Percentiles rank a stretch among this genome's conserved stretches.
phyloP scores from a whole-genome alignment of 2,113 vertebrate species.

The Callospermophilus lateralis region DNA sequence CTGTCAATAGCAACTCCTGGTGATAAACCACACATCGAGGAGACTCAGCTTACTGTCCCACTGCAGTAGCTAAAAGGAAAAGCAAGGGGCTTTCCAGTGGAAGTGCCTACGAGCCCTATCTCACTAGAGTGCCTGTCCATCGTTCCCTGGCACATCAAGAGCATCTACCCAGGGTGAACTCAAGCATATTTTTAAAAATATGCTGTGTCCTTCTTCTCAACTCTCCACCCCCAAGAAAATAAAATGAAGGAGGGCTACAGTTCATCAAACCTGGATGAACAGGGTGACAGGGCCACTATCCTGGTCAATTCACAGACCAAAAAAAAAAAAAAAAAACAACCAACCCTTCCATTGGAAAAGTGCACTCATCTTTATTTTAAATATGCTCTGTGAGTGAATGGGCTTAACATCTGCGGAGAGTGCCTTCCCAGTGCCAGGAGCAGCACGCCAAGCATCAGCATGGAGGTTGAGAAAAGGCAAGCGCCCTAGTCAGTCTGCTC shows the following conservation, averaged over 20 bases:
- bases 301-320: neutral
- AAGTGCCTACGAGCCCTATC: too few relatives aligned
- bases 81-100: accelerated
- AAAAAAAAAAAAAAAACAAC: neutral
- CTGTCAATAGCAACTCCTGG: conserved; percentile 64
- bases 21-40: neutral
- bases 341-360: neutral
- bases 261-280: neutral
- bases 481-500: neutral
- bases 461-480: accelerated
- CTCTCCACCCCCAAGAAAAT: neutral
- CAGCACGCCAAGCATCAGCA: accelerated
- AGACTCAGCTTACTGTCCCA: neutral
- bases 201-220: neutral
- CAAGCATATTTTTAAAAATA: neutral
- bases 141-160: accelerated
- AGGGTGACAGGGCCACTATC: neutral
- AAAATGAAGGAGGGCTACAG: neutral
- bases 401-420: neutral
- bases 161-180: neutral
- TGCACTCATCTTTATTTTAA: neutral
- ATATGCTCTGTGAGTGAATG: neutral
- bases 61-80: too few relatives aligned
- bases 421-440: neutral
- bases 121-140: accelerated